phyloP scores from a whole-genome alignment of 1,140 invertebrate genomes.

The Eueides isabella region DNA sequence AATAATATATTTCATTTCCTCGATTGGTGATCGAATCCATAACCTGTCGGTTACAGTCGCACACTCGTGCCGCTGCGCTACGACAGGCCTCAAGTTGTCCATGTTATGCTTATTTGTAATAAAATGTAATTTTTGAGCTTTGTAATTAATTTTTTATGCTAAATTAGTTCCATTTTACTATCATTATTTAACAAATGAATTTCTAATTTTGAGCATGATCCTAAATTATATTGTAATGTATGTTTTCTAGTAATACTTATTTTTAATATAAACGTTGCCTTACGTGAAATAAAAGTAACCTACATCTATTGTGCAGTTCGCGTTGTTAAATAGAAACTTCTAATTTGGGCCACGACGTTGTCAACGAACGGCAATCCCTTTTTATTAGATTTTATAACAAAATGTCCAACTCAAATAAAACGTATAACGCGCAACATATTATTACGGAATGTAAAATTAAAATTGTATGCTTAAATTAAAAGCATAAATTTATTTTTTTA shows the following conservation, averaged over 20 bases:
- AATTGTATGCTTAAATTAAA: constrained; percentile 20
- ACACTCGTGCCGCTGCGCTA: too few species aligned
- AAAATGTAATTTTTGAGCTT: too few species aligned
- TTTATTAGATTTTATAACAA: constrained; percentile 7
- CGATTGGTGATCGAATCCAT: too few species aligned
- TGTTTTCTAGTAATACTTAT: background rate
- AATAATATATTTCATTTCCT: too few species aligned
- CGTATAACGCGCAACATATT: background rate
- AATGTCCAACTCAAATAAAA: background rate
- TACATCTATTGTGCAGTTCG: constrained; percentile 3
- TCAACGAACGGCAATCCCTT: background rate
- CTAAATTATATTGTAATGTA: too few species aligned
- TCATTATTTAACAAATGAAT: too few species aligned
- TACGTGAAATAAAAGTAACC: background rate
- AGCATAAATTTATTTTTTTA: constrained; percentile 16
- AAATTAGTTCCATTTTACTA: too few species aligned
- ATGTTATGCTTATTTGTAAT: too few species aligned
- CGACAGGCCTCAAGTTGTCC: too few species aligned
- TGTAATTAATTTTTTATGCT: too few species aligned
- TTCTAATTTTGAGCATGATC: too few species aligned
- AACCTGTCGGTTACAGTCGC: too few species aligned
- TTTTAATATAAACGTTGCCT: background rate
- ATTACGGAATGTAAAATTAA: background rate
- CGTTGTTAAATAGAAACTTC: background rate
- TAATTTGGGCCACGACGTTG: constrained; percentile 11